Base-by-base conservation (phyloP, 2,113 vertebrate genomes). In the Indicator maculatus region DNA sequence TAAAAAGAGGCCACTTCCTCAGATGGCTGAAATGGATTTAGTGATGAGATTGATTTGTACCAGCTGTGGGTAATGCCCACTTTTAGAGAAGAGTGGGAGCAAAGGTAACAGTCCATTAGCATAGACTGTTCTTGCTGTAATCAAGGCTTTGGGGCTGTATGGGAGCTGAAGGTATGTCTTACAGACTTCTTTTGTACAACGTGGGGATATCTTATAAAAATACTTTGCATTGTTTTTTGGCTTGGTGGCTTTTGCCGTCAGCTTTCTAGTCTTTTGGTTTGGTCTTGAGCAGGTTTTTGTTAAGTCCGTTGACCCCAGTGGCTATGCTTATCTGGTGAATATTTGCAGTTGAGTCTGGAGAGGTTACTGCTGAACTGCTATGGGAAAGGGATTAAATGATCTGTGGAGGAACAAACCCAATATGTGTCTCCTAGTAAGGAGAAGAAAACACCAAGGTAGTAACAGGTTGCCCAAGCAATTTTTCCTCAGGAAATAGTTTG, bases 31-130 rank as follows among this genome's bases (percentile, higher is more conserved):
- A 88, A 81, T 86, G 0, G 82, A 44, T 58, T 53, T 86, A 71
- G 86, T 50, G 50, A 95, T 86, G 66, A 79, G 77, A 16, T 65
- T 89, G 83, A 92, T 94, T 90, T 60, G 70, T 77, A 77, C 20
- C 86, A 92, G 86, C 83, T 91, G 91, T 83, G 71, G 63, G 56
- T 45, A 8, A 74, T 23, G 9, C 11, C 36, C 6, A 15, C 10
- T 2, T 0, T 38, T 65, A 58, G 11, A 17, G 38, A 41, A 76
- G 36, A 36, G 30, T n/a, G 38, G 55, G 30, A 89, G 55, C 3
- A 63, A 79, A 70, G 20, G 11, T 9, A 86, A 1, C 5, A 58
- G 33, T 1, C 2, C 1, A 6, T 39, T 20, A 79, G 38, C 4
- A 36, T 36, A 33, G 17, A 2, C 2, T 31, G 19, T 5, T 61